Conservation (phyloP, 2,888 invertebrate species). For the Eudemis profundana region DNA sequence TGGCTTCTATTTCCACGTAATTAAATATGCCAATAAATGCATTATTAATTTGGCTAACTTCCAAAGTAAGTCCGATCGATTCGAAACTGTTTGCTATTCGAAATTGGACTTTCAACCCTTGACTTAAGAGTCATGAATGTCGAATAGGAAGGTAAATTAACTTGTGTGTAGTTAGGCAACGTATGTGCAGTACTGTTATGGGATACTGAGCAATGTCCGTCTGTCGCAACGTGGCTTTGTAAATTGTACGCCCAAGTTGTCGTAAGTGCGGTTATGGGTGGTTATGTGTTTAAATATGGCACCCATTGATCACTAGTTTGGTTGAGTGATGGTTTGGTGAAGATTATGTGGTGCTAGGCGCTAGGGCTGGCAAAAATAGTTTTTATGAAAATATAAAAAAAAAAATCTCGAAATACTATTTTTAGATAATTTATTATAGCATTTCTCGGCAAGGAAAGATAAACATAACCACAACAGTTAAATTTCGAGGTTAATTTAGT, state of each 20-base stretch:
- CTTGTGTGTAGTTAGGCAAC: constrained; percentile 54
- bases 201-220: constrained; percentile 57
- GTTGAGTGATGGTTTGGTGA: constrained; percentile 4
- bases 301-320: constrained; percentile 21
- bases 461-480: too few relatives aligned
- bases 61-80: neutral
- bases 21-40: constrained; percentile 15
- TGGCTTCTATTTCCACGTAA: neutral
- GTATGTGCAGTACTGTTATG: constrained; percentile 50
- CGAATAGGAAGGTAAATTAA: neutral
- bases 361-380: neutral
- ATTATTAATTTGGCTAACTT: constrained; percentile 9
- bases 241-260: constrained; percentile 45
- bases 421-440: too few relatives aligned
- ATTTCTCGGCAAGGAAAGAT: too few relatives aligned
- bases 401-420: too few relatives aligned
- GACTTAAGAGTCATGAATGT: neutral
- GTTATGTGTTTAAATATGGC: constrained; percentile 21
- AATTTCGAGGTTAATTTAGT: too few relatives aligned
- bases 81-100: neutral
- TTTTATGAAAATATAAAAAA: neutral
- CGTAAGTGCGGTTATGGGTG: constrained; percentile 16
- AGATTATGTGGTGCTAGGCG: neutral
- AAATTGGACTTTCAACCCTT: neutral
- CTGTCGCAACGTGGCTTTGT: constrained; percentile 57